Percentiles rank a stretch among this genome's conserved stretches.
These are phyloP conservation scores for Leptoteleia sp. DNA, from an alignment of 1,140 invertebrate species.

Conservation along the genomic window DNA sequence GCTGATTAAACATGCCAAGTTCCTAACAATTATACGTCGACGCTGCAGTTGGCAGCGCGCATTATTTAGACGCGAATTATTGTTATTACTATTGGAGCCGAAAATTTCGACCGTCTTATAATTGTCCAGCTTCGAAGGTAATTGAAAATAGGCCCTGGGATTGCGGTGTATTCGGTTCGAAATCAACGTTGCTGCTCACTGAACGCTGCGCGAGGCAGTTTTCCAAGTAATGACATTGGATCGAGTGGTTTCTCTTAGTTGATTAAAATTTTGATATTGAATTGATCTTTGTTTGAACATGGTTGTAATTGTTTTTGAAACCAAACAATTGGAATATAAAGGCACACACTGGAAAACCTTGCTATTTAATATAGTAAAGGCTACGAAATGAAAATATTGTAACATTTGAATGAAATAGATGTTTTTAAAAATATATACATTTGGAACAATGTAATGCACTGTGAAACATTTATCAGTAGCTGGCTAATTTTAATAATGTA, in stretches of 20 bases:
- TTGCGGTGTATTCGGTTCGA: neutral
- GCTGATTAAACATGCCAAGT: slow-evolving; percentile 43
- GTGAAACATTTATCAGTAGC: too few species aligned
- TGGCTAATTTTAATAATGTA: too few species aligned
- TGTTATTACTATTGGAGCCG: slow-evolving; percentile 22
- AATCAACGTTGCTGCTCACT: slow-evolving; percentile 5
- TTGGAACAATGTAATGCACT: too few species aligned
- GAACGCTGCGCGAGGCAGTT: neutral
- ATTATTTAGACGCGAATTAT: slow-evolving; percentile 40
- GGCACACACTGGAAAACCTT: too few species aligned
- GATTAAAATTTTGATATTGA: slow-evolving; percentile 18
- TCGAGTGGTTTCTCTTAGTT: neutral
- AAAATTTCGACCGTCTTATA: slow-evolving; percentile 22
- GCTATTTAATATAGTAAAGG: too few species aligned
- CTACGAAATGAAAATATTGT: too few species aligned
- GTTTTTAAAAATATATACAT: too few species aligned
- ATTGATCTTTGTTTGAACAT: neutral
- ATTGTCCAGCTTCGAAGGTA: slow-evolving; percentile 9
- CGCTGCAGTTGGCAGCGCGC: slow-evolving; percentile 5
- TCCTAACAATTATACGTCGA: slow-evolving; percentile 21
- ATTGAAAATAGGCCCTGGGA: slow-evolving; percentile 17
- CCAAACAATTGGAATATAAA: too few species aligned
- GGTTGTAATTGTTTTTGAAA: too few species aligned
- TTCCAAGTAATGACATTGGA: slow-evolving; percentile 1
- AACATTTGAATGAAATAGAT: too few species aligned